Conservation (phyloP, 2,888 invertebrate genomes). For the Abscondita cerata region DNA sequence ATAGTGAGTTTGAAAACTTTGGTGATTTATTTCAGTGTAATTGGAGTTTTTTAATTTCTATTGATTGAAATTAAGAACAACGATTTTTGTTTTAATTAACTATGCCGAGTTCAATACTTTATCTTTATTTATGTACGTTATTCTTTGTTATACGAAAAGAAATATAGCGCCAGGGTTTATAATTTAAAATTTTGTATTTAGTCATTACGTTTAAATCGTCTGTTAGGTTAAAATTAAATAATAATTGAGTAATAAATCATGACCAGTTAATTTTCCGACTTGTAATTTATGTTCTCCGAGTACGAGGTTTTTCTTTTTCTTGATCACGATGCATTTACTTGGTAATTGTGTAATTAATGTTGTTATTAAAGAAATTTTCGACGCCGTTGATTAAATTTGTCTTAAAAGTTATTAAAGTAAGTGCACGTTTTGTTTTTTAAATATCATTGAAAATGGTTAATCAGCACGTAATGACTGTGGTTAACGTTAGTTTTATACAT, state of each 20-base stretch:
- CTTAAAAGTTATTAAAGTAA: conserved; percentile 1
- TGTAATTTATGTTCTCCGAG: conserved; percentile 19
- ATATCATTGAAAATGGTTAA: neutral
- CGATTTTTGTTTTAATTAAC: too few species aligned
- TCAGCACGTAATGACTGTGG: neutral
- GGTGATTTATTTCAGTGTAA: too few species aligned
- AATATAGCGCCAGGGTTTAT: neutral
- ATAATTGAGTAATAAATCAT: conserved; percentile 29
- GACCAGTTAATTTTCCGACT: conserved; percentile 22
- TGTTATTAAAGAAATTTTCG: neutral
- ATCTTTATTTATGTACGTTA: too few species aligned
- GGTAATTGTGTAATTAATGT: conserved; percentile 16
- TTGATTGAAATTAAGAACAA: too few species aligned
- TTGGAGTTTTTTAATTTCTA: too few species aligned
- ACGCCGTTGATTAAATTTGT: conserved; percentile 2
- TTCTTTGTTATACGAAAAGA: too few species aligned
- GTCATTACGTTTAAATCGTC: conserved; percentile 3
- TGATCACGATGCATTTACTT: conserved; percentile 12
- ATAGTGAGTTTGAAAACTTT: too few species aligned
- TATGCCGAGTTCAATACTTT: too few species aligned
- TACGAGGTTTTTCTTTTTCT: conserved; percentile 1
- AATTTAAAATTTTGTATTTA: conserved; percentile 10
- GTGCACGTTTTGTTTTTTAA: neutral
- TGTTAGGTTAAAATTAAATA: conserved; percentile 18
- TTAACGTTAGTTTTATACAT: neutral